Evolutionary conservation across 2,888 invertebrate species (phyloP).

Genomic region (Argynnis bischoffii): DNA sequence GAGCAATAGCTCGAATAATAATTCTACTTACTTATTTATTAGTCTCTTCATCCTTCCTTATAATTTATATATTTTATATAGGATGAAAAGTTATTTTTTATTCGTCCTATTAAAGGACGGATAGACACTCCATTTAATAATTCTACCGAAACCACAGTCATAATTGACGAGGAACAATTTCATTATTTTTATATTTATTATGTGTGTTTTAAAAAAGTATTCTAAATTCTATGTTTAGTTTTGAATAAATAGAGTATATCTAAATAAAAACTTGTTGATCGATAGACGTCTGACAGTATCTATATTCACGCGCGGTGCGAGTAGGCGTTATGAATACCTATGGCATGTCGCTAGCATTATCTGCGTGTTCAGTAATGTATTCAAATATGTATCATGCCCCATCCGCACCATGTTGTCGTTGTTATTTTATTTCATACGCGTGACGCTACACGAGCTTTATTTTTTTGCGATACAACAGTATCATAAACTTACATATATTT

Average conservation of each 20-base stretch:
- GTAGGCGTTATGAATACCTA: constrained; percentile 77
- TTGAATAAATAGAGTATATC: neutral
- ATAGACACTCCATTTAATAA: too few species aligned
- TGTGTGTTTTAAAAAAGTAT: too few species aligned
- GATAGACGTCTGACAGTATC: constrained; percentile 49
- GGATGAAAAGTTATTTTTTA: too few species aligned
- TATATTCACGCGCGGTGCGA: constrained; percentile 68
- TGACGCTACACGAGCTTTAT: constrained; percentile 71
- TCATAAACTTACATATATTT: constrained; percentile 4
- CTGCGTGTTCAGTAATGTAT: constrained; percentile 79
- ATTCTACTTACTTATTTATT: too few species aligned
- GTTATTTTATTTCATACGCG: constrained; percentile 80
- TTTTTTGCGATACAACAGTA: constrained; percentile 54
- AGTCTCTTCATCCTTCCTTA: too few species aligned
- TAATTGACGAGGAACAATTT: too few species aligned
- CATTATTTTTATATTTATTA: too few species aligned
- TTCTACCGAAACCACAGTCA: too few species aligned
- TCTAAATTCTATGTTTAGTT: neutral
- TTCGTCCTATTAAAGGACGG: too few species aligned
- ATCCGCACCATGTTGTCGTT: constrained; percentile 75
- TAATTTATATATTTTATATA: too few species aligned
- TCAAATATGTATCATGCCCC: constrained; percentile 81
- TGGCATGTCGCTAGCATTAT: constrained; percentile 72
- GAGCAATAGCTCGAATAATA: too few species aligned
- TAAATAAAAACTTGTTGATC: constrained; percentile 23